Evolutionary conservation across 2,797 vertebrate species (phyloP).

Genomic region (Fratercula arctica): DNA sequence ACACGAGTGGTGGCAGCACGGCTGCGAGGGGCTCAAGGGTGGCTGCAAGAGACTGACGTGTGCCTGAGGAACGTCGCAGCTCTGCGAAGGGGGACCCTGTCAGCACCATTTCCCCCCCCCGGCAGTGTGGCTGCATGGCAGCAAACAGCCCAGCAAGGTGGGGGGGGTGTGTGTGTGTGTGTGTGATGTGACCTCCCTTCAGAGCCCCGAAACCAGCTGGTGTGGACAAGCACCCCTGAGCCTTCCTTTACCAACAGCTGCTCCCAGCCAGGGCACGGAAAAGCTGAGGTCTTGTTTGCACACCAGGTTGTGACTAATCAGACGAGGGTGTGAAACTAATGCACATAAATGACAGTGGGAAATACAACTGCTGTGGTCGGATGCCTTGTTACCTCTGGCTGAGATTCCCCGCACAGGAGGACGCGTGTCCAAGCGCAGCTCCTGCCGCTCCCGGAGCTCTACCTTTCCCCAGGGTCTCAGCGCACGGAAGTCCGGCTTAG

Average conservation of each 20-base stretch:
- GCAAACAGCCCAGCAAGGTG: not conserved
- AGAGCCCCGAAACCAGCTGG: not conserved
- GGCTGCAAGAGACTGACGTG: not conserved
- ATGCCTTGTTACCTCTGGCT: not conserved
- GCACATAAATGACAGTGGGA: not conserved
- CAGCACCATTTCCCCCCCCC: accelerated
- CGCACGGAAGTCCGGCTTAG: not conserved
- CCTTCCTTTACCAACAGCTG: not conserved
- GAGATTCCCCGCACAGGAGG: not conserved
- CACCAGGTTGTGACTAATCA: not conserved
- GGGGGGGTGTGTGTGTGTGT: too few relatives aligned
- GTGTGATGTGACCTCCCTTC: not conserved
- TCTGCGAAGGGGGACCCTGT: not conserved
- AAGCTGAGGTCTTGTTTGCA: not conserved
- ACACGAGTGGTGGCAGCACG: not conserved
- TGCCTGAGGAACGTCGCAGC: accelerated
- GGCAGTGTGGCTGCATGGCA: not conserved
- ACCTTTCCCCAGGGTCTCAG: not conserved
- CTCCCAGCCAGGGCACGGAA: not conserved
- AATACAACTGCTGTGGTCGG: not conserved
- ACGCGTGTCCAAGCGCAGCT: accelerated
- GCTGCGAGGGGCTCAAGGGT: not conserved
- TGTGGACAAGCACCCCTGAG: not conserved
- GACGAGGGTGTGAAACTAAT: not conserved
- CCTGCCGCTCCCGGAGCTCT: not conserved